Conservation (phyloP, 2,888 invertebrate species). For the Dasysyrphus tricinctus region DNA sequence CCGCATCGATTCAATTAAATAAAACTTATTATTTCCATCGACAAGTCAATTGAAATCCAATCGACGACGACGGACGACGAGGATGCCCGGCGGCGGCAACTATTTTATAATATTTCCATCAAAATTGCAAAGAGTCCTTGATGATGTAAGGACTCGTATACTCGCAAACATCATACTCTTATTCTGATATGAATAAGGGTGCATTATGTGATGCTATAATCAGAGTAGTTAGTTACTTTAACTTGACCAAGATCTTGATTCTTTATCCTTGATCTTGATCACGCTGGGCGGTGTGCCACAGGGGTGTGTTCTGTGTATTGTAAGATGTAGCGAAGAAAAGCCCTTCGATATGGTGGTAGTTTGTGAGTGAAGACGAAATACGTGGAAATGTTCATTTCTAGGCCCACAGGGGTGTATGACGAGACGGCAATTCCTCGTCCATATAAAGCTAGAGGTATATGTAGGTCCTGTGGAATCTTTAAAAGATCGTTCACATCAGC, state of each 20-base stretch:
- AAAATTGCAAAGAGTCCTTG: slow-evolving; percentile 29
- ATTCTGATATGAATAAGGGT: slow-evolving; percentile 11
- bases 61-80: slow-evolving; percentile 21
- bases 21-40: slow-evolving; percentile 47
- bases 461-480: slow-evolving; percentile 42
- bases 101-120: slow-evolving; percentile 24
- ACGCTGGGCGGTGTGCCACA: slow-evolving; percentile 70
- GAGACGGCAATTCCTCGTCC: background rate
- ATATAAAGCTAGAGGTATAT: too few species aligned
- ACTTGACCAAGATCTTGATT: slow-evolving; percentile 65
- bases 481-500: slow-evolving; percentile 53
- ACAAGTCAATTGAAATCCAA: slow-evolving; percentile 50
- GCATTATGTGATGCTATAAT: slow-evolving; percentile 45
- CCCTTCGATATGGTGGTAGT: slow-evolving; percentile 25
- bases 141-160: background rate
- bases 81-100: slow-evolving; percentile 24
- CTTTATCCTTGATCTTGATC: slow-evolving; percentile 37
- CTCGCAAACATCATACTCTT: background rate
- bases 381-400: slow-evolving; percentile 68
- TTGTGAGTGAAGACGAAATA: background rate
- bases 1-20: slow-evolving; percentile 70
- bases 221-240: slow-evolving; percentile 57
- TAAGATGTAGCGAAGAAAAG: slow-evolving; percentile 50
- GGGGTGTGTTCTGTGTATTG: slow-evolving; percentile 30
- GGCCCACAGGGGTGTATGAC: slow-evolving; percentile 6